These are phyloP conservation scores for Anas platyrhynchos DNA, from an alignment of 2,113 vertebrate species.

Conservation along the genomic window DNA sequence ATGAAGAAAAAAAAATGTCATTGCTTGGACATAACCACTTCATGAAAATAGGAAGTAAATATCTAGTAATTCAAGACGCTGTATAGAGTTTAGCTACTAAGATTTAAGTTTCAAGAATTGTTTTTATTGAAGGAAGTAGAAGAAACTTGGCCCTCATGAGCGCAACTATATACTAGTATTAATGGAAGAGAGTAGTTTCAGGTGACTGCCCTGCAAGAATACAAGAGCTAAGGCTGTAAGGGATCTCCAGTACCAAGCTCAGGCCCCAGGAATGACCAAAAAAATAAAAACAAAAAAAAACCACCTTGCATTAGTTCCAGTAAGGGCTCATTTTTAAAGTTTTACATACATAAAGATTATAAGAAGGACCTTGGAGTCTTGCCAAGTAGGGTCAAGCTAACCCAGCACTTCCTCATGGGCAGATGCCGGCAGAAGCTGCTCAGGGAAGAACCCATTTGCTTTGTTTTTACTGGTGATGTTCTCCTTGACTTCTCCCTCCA, in stretches of 20 bases:
- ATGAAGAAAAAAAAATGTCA: neutral
- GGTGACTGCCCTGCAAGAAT: rapidly evolving
- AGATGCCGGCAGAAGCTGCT: neutral
- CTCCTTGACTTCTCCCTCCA: neutral
- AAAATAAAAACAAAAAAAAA: neutral
- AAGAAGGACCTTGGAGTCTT: neutral
- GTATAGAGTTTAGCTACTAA: rapidly evolving
- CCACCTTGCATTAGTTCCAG: neutral
- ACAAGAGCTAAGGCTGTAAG: neutral
- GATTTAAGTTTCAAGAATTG: neutral
- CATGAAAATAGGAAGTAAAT: neutral
- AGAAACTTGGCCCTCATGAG: neutral
- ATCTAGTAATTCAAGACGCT: neutral
- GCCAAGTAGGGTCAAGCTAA: neutral
- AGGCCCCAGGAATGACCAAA: neutral
- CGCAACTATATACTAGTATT: neutral
- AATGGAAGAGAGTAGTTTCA: neutral
- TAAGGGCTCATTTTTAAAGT: neutral
- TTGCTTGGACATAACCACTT: neutral
- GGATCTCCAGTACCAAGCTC: neutral
- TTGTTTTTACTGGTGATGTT: neutral
- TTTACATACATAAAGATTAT: neutral
- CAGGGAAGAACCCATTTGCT: neutral
- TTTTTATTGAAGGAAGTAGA: neutral
- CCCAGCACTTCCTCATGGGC: neutral